Base-by-base conservation (phyloP, 2,797 vertebrate species). In the Tamandua tetradactyla region DNA sequence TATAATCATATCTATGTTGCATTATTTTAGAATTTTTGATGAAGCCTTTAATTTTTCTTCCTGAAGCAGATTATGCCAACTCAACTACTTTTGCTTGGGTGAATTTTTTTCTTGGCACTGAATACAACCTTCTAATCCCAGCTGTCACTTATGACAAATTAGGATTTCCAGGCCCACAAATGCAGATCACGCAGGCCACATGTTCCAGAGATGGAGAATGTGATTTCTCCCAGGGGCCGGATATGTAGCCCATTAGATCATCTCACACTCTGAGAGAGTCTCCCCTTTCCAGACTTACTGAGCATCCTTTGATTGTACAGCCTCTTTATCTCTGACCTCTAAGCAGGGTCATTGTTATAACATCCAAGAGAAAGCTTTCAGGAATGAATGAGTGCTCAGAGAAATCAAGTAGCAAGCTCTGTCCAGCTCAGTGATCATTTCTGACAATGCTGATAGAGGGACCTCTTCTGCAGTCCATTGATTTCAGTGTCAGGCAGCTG, bases 401-500 rank as follows among this genome's bases (percentile, higher is more conserved):
- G 97, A 95, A 97, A 95, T 84, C 92, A 80, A 91, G 79, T 86
- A 91, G 95, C 96, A 40, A 86, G 80, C 89, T 96, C 91, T 94
- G 96, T 94, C 95, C 96, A 40, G 90, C 97, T 14, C 87, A 49
- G 92, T 89, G 96, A 98, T 97, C 93, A 23, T 75, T 97, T 97
- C 95, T 97, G 97, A 97, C 98, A 98, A 87, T 1, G 92, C 40
- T 40, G 97, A 92, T 96, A 71, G 96, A 97, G 97, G 97, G 96
- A 95, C 96, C 97, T 96, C 88, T 57, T 18, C 61, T 97, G 87
- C 94, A 95, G 96, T 94, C 96, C 97, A 97, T 98, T 97, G 98
- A 98, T 98, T 98, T 97, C 96, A 90, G 96, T 97, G 98, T 97
- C 98, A 98, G 95, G 87, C 86, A 96, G 97, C 98, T 98, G 97